These are phyloP conservation scores for Penelope pileata DNA, from an alignment of 2,113 vertebrate species.

Conservation along the genomic window DNA sequence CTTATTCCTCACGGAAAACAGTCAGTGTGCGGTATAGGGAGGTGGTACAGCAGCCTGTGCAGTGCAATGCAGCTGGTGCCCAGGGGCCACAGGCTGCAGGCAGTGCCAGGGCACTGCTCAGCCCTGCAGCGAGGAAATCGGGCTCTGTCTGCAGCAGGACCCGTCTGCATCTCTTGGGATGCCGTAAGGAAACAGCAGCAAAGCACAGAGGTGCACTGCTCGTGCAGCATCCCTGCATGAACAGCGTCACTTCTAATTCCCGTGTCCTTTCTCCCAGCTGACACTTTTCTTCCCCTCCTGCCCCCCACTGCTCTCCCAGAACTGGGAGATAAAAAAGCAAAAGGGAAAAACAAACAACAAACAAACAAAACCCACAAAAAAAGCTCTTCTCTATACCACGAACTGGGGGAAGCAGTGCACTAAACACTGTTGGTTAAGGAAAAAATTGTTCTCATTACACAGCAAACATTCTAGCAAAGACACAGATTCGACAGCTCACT, in stretches of 20 bases:
- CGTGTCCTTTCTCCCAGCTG: not conserved
- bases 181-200: not conserved
- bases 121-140: fast-evolving
- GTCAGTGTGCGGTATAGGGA: too few relatives aligned
- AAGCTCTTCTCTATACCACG: not conserved
- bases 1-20: not conserved
- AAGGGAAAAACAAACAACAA: not conserved
- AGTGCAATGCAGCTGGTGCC: not conserved
- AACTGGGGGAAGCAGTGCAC: not conserved
- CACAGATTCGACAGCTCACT: not conserved
- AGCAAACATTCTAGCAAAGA: not conserved
- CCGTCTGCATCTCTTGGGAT: not conserved
- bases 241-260: not conserved
- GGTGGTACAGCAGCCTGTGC: too few relatives aligned
- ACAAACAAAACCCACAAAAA: too few relatives aligned
- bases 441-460: not conserved
- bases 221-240: not conserved
- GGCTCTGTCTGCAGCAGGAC: not conserved
- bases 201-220: not conserved
- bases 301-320: not conserved
- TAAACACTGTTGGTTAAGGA: not conserved
- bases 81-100: too few relatives aligned
- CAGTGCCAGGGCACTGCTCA: not conserved
- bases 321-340: not conserved
- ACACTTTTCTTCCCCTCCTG: not conserved